Evolutionary conservation across 2,113 vertebrate species (phyloP), one percentile per base, ranked within the genome.

Genomic region (Cavia aperea): DNA sequence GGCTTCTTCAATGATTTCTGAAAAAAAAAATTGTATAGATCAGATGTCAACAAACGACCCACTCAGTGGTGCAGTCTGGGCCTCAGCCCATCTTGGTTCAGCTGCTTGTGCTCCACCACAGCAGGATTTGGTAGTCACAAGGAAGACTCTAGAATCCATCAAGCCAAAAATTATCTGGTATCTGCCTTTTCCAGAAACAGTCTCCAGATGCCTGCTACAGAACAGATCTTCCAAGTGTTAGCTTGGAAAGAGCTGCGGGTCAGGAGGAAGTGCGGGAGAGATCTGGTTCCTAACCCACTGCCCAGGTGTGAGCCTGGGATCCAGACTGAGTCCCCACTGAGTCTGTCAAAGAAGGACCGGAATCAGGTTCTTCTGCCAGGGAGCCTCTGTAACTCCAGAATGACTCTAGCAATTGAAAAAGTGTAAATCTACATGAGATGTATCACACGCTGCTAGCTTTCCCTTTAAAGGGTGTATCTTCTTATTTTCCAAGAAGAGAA

Each of bases 401-500:
- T 46, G 36, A 19, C 16, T 14, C 51, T 36, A 19, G 31, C 31
- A 60, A 94, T 11, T 77, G 73, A 66, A 66, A 93, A 93, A 83
- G 60, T 54, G 43, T 18, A 56, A 88, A 83, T 72, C 21, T 65
- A 46, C 26, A 19, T 68, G 62, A 92, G 78, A 65, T 70, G 62
- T 12, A 89, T 58, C 9, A 39, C 26, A 65, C 4, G 12, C 56
- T 65, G 54, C 88, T 65, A 5, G 8, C 18, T 85, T 92, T 92
- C 81, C 84, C 90, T 63, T 54, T 60, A 75, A 92, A 90, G 72
- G 23, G 46, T n/a, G 4, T 75, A 70, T 81, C n/a, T 86, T 92
- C n/a, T 84, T 89, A 43, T 84, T 91, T 89, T 87, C 21, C 73
- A 84, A 93, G 70, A 93, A 85, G 4, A 39, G 75, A 75, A 58